Percentiles rank a stretch among this genome's conserved stretches.
phyloP scores from a whole-genome alignment of 2,113 vertebrate genomes.

The Hydropotes inermis region DNA sequence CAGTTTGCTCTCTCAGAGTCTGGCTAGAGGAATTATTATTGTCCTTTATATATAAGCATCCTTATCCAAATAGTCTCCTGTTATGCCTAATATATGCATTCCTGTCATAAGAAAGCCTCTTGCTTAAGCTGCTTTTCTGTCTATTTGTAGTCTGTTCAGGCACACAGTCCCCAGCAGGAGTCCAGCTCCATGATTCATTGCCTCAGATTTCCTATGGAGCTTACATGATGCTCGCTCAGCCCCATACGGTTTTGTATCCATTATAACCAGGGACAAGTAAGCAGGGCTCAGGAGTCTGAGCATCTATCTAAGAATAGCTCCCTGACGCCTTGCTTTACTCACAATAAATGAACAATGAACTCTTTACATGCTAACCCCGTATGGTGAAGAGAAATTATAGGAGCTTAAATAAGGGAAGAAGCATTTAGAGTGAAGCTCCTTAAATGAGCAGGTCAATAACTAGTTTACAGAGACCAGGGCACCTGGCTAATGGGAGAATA shows the following conservation, averaged over 20 bases:
- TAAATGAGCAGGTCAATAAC: conserved; percentile 86
- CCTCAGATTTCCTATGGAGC: conserved; percentile 85
- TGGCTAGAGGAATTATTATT: conserved; percentile 53
- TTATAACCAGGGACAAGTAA: conserved; percentile 84
- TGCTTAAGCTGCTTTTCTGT: conserved; percentile 81
- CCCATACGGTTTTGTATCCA: conserved; percentile 86
- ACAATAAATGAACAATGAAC: conserved; percentile 82
- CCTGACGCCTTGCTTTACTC: conserved; percentile 76
- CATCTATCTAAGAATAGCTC: conserved; percentile 82
- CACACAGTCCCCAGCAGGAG: conserved; percentile 82
- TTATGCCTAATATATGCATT: conserved; percentile 79
- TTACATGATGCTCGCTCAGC: conserved; percentile 85
- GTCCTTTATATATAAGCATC: conserved; percentile 49
- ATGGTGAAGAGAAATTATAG: conserved; percentile 77
- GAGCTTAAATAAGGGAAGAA: conserved; percentile 84
- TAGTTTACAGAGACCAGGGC: conserved; percentile 84
- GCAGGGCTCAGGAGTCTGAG: conserved; percentile 79
- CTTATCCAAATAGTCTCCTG: conserved; percentile 77
- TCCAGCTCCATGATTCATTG: conserved; percentile 85
- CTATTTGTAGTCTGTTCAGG: conserved; percentile 86
- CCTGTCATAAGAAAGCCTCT: conserved; percentile 80
- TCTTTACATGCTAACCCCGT: conserved; percentile 75
- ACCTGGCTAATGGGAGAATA: conserved; percentile 85
- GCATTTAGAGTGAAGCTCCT: conserved; percentile 81
- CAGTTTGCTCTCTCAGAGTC: not conserved